Evolutionary conservation across 2,797 vertebrate genomes (phyloP).

Genomic region (Hemibagrus guttatus): DNA sequence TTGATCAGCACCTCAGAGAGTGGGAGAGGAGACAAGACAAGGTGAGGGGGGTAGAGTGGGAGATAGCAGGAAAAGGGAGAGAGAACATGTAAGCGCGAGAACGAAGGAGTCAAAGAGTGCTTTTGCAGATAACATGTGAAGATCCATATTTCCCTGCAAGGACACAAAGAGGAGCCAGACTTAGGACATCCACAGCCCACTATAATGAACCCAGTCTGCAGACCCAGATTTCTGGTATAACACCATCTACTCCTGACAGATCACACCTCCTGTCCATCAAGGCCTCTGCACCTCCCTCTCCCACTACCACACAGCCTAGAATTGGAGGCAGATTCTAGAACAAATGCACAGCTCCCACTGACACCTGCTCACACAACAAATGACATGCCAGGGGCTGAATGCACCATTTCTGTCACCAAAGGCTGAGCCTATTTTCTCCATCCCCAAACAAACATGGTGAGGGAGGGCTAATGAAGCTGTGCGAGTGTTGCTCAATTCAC

Average conservation of each 20-base stretch:
- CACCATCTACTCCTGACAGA: conserved; percentile 29
- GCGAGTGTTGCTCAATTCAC: conserved; percentile 39
- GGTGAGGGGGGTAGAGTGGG: conserved; percentile 45
- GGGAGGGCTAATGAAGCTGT: conserved; percentile 40
- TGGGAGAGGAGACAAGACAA: conserved; percentile 59
- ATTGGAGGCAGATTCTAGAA: conserved; percentile 37
- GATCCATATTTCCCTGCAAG: conserved; percentile 72
- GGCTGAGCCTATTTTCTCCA: conserved; percentile 12
- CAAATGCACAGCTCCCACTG: conserved; percentile 26
- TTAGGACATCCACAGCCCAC: conserved; percentile 44
- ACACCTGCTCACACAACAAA: conserved; percentile 49
- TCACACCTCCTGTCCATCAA: conserved; percentile 35
- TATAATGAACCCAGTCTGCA: conserved; percentile 65
- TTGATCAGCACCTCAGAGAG: conserved; percentile 80
- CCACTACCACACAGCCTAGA: conserved; percentile 31
- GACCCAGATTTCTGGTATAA: conserved; percentile 33
- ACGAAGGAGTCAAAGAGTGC: conserved; percentile 45
- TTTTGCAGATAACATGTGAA: conserved; percentile 71
- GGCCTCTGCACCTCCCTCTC: not conserved
- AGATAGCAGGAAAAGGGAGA: conserved; percentile 47
- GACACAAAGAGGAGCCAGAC: conserved; percentile 61
- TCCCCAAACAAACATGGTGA: conserved; percentile 43
- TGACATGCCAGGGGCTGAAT: conserved; percentile 38
- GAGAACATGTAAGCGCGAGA: conserved; percentile 46
- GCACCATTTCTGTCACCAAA: conserved; percentile 33